Evolutionary conservation across 2,797 vertebrate species (phyloP).

Genomic region (Eulemur mongoz): DNA sequence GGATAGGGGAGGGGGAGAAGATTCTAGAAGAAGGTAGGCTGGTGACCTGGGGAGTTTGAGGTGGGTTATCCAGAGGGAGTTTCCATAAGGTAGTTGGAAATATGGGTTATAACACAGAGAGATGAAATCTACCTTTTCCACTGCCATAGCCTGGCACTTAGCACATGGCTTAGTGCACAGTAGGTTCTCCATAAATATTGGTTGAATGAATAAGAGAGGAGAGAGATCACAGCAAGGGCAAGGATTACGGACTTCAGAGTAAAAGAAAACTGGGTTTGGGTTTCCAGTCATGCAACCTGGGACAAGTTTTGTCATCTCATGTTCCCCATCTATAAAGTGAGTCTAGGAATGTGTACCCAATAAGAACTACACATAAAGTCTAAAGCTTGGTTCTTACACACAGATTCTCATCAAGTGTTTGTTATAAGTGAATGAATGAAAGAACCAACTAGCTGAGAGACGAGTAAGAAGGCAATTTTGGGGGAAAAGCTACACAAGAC

Average conservation of each 20-base stretch:
- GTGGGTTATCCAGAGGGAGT: background rate
- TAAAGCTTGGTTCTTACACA: background rate
- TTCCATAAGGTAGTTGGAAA: background rate
- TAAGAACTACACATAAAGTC: background rate
- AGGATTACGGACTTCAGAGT: background rate
- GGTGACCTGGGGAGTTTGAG: background rate
- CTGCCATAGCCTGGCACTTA: background rate
- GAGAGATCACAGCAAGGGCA: background rate
- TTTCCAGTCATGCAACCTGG: background rate
- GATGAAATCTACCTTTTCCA: background rate
- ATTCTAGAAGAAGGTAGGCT: background rate
- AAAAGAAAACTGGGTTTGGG: background rate
- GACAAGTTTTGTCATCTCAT: background rate
- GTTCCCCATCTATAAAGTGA: background rate
- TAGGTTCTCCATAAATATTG: background rate
- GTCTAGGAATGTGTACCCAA: background rate
- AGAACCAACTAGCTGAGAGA: background rate
- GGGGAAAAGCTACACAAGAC: background rate
- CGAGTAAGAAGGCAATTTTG: background rate
- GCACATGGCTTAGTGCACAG: background rate
- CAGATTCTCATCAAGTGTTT: background rate
- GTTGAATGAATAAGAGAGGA: background rate
- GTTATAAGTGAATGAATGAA: background rate
- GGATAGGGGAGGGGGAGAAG: background rate
- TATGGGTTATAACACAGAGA: background rate